Base-by-base conservation (phyloP, 2,113 vertebrate genomes). In the Neomonachus schauinslandi region DNA sequence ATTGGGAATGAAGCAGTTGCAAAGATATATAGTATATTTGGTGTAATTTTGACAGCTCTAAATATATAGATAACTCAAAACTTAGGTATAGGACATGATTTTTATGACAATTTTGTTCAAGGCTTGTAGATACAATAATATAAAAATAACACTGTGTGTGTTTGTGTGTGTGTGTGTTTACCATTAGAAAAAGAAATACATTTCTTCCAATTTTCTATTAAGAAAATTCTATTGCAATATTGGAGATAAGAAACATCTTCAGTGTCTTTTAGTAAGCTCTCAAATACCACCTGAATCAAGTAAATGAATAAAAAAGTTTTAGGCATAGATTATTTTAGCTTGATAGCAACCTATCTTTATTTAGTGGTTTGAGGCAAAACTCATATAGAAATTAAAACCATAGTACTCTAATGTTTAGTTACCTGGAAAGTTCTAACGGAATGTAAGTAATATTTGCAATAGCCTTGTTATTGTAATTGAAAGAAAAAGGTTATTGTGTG, bases 401-500 rank as follows among this genome's bases (percentile, higher is more conserved):
- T 3, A 77, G 2, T 83, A 36, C 3, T 71, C 5, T 83, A 72
- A 88, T 88, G 13, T 36, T 84, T 67, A 82, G 24, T 81, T 93
- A 53, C 72, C 69, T 91, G n/a, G 22, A 83, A 96, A 69, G 36
- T 89, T 94, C 31, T 24, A 93, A 63, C 16, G 65, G 26, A 84
- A 77, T 82, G 3, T 86, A 77, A 84, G 28, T n/a, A 88, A 51
- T 84, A 76, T n/a, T 82, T 57, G 67, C 49, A 49, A 42, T 22
- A 53, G 24, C 31, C 26, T 81, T 88, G 49, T 31, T 69, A 24
- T 19, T 96, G 14, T 90, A 51, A 76, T 12, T 91, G 74, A 71
- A 94, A 94, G 16, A 74, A 74, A 94, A 95, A 88, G 21, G 7
- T 53, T 39, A 7, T 81, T 92, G 57, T 87, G 49, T 92, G 7